Conservation (phyloP, 1,140 invertebrate genomes). For the Leptinotarsa undecemlineata region DNA sequence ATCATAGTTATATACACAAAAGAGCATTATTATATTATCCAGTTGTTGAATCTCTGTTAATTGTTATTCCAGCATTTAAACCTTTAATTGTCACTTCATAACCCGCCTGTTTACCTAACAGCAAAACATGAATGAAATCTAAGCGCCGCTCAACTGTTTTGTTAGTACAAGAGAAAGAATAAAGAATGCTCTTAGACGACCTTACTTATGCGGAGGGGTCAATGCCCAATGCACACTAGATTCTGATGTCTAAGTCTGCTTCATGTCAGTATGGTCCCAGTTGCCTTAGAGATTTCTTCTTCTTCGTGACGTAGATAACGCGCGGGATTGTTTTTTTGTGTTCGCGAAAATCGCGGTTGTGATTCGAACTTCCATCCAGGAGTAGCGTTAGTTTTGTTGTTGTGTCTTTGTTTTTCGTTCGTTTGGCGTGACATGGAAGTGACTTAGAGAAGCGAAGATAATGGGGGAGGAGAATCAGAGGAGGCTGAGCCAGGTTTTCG, state of each 20-base stretch:
- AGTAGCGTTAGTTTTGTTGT: conserved; percentile 9
- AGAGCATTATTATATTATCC: background rate
- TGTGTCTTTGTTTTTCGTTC: background rate
- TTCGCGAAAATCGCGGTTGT: conserved; percentile 35
- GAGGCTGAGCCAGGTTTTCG: conserved; percentile 77
- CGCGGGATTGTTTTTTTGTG: background rate
- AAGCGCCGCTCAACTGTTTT: conserved; percentile 25
- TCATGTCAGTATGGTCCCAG: conserved; percentile 35
- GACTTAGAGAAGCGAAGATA: conserved; percentile 32
- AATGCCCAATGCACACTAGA: conserved; percentile 14
- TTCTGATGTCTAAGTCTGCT: conserved; percentile 13
- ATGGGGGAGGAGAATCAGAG: conserved; percentile 49
- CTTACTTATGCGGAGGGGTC: background rate
- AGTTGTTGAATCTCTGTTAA: background rate
- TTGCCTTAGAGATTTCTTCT: conserved; percentile 5
- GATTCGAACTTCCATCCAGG: conserved; percentile 39
- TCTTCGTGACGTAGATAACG: conserved; percentile 20
- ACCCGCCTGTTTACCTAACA: background rate
- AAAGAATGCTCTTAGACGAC: conserved; percentile 26
- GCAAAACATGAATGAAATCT: conserved; percentile 21
- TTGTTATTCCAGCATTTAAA: background rate
- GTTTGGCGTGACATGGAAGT: conserved; percentile 37
- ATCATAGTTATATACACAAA: conserved; percentile 1
- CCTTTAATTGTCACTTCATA: background rate
- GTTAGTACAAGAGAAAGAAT: conserved; percentile 40